Base-by-base conservation (phyloP, 2,888 invertebrate genomes). In the Dinocampus coccinellae region DNA sequence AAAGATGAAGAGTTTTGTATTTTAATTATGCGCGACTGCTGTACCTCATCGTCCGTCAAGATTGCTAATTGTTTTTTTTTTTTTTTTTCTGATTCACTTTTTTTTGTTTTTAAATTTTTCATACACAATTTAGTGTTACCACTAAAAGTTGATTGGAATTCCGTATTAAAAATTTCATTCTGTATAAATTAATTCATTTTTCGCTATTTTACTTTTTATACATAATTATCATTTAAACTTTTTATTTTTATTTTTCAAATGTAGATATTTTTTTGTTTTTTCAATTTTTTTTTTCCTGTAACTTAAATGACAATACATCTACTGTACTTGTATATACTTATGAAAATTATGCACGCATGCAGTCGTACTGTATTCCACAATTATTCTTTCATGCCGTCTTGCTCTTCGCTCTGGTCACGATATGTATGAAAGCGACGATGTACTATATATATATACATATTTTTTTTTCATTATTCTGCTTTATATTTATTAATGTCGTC, bases 401-500 rank as follows among this genome's bases (percentile, higher is more conserved):
- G 20, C 55, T 55, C 22, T 24, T 2, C n/a, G n/a, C 26, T 26
- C 13, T n/a, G n/a, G 55, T 9, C 24, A 24, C 57, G 29, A 22
- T 29, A 22, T 68, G n/a, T 58, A 34, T 42, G 69, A 69, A 74
- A 52, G 26, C 26, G 55, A 13, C 26, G 70, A 64, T 10, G 13
- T 16, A 6, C 1, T 9, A 39, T 61, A 9, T 39, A n/a, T n/a
- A n/a, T n/a, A n/a, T 36, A n/a, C n/a, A n/a, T n/a, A n/a, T 36
- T 16, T 34, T 77, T 52, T 24, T 69, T 66, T 60, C 57, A 68
- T 22, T 69, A 47, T 47, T 16, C 16, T 47, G 16, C 16, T 47
- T 47, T n/a, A 16, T 16, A 47, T 47, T 7, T 47, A 47, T 47
- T 47, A 47, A 7, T 70, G 69, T 57, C 63, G 42, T 34, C 55